A percentile compares a stretch with the other conserved stretches of the same genome.
Evolutionary conservation across 2,888 invertebrate genomes (phyloP).

Genomic region (Hypomecis punctinalis): DNA sequence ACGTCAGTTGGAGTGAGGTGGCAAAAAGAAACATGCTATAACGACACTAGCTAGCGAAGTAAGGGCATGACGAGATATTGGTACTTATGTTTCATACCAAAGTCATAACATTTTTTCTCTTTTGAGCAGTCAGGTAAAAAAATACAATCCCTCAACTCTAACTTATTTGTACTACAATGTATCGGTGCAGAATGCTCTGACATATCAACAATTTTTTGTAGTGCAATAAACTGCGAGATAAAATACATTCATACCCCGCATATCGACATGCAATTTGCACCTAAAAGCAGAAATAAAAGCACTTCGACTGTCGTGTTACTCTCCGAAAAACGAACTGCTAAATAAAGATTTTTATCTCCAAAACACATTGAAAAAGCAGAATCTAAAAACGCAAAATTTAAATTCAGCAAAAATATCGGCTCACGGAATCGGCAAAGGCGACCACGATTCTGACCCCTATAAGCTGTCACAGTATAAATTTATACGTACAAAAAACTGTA

Average conservation of each 20-base stretch:
- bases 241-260: conserved; percentile 2
- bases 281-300: conserved; percentile 32
- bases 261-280: conserved; percentile 25
- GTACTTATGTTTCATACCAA: no score
- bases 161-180: no score
- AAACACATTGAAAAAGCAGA: conserved; percentile 34
- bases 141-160: no score
- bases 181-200: not conserved
- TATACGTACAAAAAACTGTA: conserved; percentile 30
- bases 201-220: not conserved
- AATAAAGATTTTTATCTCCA: conserved; percentile 48
- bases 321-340: conserved; percentile 39
- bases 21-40: no score
- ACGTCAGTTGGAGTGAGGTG: no score
- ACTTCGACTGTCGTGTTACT: conserved; percentile 27
- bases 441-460: conserved; percentile 29
- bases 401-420: conserved; percentile 50
- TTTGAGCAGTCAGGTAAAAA: no score
- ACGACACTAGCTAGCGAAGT: no score
- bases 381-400: conserved; percentile 49
- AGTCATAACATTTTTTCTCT: no score
- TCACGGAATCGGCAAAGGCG: conserved; percentile 35
- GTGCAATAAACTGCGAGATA: not conserved
- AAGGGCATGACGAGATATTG: no score
- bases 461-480: conserved; percentile 28